Percentiles rank a stretch among this genome's conserved stretches.
Conservation (phyloP, 2,113 vertebrate genomes). For the Seriola aureovittata region DNA sequence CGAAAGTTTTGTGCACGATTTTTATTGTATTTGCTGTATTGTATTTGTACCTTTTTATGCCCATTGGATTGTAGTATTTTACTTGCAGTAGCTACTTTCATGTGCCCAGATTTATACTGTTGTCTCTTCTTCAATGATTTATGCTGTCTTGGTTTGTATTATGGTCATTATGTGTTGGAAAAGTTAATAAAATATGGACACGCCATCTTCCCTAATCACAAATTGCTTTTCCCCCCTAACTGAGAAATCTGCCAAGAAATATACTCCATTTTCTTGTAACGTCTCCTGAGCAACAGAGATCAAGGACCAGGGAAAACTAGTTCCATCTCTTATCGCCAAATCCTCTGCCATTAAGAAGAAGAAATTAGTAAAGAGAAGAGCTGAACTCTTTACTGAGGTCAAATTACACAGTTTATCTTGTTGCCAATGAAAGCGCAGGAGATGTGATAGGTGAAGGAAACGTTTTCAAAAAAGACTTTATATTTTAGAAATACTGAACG, state of each 20-base stretch:
- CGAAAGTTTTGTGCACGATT: background rate
- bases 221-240: background rate
- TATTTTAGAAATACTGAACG: background rate
- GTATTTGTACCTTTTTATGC: background rate
- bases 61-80: background rate
- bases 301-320: background rate
- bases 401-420: background rate
- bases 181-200: slow-evolving; percentile 1
- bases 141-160: background rate
- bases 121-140: background rate
- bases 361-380: background rate
- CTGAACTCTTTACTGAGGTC: background rate
- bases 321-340: background rate
- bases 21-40: background rate
- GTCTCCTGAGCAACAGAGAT: slow-evolving; percentile 14
- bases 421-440: background rate
- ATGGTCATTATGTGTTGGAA: background rate
- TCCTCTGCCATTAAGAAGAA: background rate
- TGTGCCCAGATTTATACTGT: background rate
- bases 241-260: background rate
- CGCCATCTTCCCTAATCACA: background rate
- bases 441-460: background rate
- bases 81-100: background rate
- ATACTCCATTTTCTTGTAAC: background rate
- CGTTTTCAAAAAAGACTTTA: background rate